Base-by-base conservation (phyloP, 1,140 invertebrate genomes). In the Ooceraea biroi region DNA sequence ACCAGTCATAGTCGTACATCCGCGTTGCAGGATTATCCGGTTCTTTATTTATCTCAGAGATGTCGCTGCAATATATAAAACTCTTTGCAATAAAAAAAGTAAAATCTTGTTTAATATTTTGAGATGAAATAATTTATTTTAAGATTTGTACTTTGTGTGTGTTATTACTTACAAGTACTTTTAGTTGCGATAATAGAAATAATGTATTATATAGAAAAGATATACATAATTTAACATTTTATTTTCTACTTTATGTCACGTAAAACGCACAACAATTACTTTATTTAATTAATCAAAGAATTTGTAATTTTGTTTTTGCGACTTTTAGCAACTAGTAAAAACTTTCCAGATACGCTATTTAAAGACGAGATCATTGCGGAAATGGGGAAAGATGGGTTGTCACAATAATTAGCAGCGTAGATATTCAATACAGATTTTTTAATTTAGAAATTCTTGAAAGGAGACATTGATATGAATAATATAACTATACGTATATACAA, bases 381-480 rank as follows among this genome's bases (percentile, higher is more conserved):
- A 61, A 36, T 41, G n/a, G 57, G 69, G 46, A 52, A 52, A 44
- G 71, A 61, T 61, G 19, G 69, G 55, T 61, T 46, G 41, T 73
- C 73, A 25, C 46, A 88, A 88, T 80, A 88, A 86, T 19, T 57
- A 44, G 69, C 48, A 52, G 22, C 73, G 22, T 55, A 84, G 36
- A 55, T 86, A 88, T 92, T 92, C 91, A 91, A 92, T 93, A 93
- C 91, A 93, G 91, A 87, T 76, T 91, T 92, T 93, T 93, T 93
- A 93, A 93, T 93, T 93, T 93, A 92, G 91, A 93, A 93, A 93
- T 92, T 88, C 82, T 93, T 92, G 85, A 92, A 92, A 92, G 89
- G 90, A 93, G 92, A 93, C 92, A 93, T 90, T 93, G 92, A 93
- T 93, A 93, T 92, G 89, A 92, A 93, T 93, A 93, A 93, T 92